These are phyloP conservation scores for Drepanosiphum platanoidis DNA, from an alignment of 2,888 invertebrate genomes.

Conservation along the genomic window DNA sequence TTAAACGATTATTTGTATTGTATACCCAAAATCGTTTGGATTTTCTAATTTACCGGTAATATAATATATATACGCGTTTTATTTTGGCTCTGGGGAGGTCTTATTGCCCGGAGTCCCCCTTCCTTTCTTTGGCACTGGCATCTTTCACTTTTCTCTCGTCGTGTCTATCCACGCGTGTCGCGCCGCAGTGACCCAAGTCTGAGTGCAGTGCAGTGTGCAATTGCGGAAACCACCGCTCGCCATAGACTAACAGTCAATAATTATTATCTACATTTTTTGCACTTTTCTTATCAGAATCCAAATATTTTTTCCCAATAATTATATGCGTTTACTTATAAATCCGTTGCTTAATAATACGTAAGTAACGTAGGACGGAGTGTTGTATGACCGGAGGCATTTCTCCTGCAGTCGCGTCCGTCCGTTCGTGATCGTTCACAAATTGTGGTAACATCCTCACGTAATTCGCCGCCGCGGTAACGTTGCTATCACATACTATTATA, in stretches of 20 bases:
- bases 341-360: too few relatives aligned
- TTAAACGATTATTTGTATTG: too few relatives aligned
- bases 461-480: neutral
- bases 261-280: too few relatives aligned
- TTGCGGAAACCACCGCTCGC: neutral
- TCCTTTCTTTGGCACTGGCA: too few relatives aligned
- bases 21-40: too few relatives aligned
- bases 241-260: neutral
- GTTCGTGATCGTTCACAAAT: neutral
- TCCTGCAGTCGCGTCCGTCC: neutral
- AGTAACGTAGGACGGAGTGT: neutral
- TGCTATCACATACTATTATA: neutral
- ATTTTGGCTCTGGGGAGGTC: neutral
- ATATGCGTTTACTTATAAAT: too few relatives aligned
- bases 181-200: neutral
- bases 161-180: constrained; percentile 19
- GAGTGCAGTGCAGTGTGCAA: neutral
- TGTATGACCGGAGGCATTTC: neutral
- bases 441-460: neutral
- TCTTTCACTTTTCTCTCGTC: constrained; percentile 43
- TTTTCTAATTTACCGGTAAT: too few relatives aligned
- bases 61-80: too few relatives aligned
- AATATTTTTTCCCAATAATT: too few relatives aligned
- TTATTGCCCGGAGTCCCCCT: neutral
- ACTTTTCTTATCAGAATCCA: too few relatives aligned